Evolutionary conservation across 1,140 invertebrate genomes (phyloP).

Genomic region (Drosophila sp.): DNA sequence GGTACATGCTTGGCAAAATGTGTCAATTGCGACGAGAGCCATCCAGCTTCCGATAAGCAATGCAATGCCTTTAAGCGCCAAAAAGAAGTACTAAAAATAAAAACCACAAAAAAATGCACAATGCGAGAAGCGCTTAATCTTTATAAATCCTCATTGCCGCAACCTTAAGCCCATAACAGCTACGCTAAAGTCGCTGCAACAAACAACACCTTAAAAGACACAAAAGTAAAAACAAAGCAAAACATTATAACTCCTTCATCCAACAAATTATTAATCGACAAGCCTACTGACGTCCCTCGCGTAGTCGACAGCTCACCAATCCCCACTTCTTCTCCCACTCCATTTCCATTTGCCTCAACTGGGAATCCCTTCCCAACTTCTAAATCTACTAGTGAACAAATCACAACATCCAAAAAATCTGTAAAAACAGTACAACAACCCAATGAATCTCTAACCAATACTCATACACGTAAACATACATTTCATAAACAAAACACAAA

Average conservation of each 20-base stretch:
- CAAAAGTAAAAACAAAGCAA: constrained; percentile 1
- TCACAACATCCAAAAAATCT: not conserved
- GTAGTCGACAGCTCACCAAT: not conserved
- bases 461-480: constrained; percentile 4
- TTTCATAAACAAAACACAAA: not conserved
- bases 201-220: too few species aligned
- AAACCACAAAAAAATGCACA: too few species aligned
- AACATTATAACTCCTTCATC: too few species aligned
- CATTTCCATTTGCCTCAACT: not conserved
- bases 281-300: not conserved
- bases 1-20: too few species aligned
- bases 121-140: too few species aligned
- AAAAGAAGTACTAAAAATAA: too few species aligned
- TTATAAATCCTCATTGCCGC: too few species aligned
- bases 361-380: constrained; percentile 5
- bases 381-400: not conserved
- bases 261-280: not conserved
- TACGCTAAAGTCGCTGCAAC: too few species aligned
- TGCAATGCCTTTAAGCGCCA: too few species aligned
- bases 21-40: too few species aligned
- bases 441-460: not conserved
- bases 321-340: not conserved
- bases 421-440: not conserved
- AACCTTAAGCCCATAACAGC: not conserved
- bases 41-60: too few species aligned